phyloP scores from a whole-genome alignment of 2,113 vertebrate genomes.

The Gymnorhina tibicen region DNA sequence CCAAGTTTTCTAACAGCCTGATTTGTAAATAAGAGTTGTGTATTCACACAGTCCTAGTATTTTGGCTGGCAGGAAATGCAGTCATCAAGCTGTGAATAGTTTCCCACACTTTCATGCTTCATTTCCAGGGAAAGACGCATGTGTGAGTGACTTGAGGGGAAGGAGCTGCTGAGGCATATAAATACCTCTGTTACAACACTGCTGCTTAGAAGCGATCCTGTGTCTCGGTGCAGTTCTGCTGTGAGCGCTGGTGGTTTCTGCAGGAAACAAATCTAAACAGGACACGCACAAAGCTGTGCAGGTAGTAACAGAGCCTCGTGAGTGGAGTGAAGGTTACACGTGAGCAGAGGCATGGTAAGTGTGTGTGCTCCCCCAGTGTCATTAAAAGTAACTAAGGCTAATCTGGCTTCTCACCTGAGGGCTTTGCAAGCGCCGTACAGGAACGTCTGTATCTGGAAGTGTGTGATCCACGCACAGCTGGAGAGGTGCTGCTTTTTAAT shows the following conservation, averaged over 20 bases:
- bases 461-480: not conserved
- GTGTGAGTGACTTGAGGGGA: not conserved
- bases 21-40: constrained; percentile 45
- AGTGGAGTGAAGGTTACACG: not conserved
- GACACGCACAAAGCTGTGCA: not conserved
- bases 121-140: not conserved
- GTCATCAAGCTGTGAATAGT: not conserved
- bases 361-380: not conserved
- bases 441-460: not conserved
- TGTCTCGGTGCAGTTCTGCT: not conserved
- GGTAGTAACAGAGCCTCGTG: not conserved
- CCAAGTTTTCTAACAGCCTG: constrained; percentile 9
- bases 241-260: not conserved
- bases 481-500: not conserved
- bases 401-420: not conserved
- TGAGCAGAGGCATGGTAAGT: not conserved
- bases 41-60: constrained; percentile 10
- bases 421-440: not conserved
- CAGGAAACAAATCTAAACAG: not conserved
- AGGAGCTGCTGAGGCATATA: not conserved
- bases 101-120: not conserved
- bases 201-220: not conserved
- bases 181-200: not conserved
- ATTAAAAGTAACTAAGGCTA: not conserved
- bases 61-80: constrained; percentile 5